These are phyloP conservation scores for Struthio camelus DNA, from an alignment of 2,113 vertebrate genomes.

Conservation along the genomic window DNA sequence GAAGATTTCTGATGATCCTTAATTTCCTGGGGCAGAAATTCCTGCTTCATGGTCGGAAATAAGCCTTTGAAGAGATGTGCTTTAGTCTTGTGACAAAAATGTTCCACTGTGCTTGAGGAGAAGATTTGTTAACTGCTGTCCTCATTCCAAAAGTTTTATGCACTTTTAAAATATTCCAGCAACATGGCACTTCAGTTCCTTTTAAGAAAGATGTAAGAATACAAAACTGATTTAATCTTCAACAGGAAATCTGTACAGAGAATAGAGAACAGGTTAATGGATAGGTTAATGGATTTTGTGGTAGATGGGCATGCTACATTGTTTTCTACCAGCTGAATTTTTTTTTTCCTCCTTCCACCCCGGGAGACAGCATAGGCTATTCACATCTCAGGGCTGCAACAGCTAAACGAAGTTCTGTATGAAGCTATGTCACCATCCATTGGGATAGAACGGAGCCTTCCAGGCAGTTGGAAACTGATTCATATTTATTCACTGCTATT, in stretches of 20 bases:
- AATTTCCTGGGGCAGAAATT: conserved; percentile 48
- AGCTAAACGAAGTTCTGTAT: too few relatives aligned
- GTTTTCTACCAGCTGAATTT: not conserved
- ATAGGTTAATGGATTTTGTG: not conserved
- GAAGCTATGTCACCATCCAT: not conserved
- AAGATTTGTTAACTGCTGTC: conserved; percentile 31
- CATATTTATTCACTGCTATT: not conserved
- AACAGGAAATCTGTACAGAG: not conserved
- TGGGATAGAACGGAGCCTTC: not conserved
- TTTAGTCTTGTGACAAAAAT: conserved; percentile 35
- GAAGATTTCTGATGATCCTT: conserved; percentile 4
- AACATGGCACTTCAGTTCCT: not conserved
- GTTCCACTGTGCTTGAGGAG: not conserved
- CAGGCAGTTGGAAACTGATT: not conserved
- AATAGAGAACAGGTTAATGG: not conserved
- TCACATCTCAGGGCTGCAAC: too few relatives aligned
- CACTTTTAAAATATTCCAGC: conserved; percentile 4
- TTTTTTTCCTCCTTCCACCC: not conserved
- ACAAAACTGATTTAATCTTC: not conserved
- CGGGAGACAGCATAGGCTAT: too few relatives aligned
- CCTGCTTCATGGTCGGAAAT: not conserved
- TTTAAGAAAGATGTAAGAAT: not conserved
- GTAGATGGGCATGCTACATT: not conserved
- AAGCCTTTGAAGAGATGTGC: conserved; percentile 24
- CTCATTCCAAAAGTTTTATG: not conserved